Conservation (phyloP, 2,797 vertebrate species). For the Catostomus latipinnis region DNA sequence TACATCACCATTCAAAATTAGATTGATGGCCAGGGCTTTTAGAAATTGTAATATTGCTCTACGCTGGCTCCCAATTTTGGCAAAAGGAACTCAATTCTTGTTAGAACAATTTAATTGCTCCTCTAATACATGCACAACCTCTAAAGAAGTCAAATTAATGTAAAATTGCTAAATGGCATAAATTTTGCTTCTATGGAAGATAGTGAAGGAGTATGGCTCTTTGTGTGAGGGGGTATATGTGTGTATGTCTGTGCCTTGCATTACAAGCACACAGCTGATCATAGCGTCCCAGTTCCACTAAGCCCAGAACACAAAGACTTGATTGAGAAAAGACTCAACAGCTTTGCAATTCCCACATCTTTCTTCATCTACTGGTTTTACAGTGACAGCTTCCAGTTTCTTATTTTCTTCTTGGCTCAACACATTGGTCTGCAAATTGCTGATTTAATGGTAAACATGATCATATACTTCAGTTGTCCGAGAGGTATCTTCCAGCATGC, state of each 20-base stretch:
- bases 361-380: conserved; percentile 55
- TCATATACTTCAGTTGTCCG: background rate
- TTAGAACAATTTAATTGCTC: too few species aligned
- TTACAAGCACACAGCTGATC: conserved; percentile 80
- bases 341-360: conserved; percentile 42
- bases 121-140: background rate
- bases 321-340: conserved; percentile 68
- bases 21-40: background rate
- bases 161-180: background rate
- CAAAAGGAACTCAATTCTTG: background rate
- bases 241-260: conserved; percentile 75
- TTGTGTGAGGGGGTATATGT: conserved; percentile 17
- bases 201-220: conserved; percentile 17
- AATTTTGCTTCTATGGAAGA: background rate
- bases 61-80: background rate
- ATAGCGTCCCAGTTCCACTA: conserved; percentile 73
- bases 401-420: background rate
- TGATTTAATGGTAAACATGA: conserved; percentile 16
- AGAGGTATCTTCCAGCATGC: background rate
- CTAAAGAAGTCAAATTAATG: background rate
- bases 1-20: background rate
- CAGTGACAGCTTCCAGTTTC: background rate
- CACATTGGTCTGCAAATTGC: background rate
- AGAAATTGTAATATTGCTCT: background rate
- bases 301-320: conserved; percentile 76